Evolutionary conservation across 2,797 vertebrate genomes (phyloP).

Genomic region (Bufotes viridis): DNA sequence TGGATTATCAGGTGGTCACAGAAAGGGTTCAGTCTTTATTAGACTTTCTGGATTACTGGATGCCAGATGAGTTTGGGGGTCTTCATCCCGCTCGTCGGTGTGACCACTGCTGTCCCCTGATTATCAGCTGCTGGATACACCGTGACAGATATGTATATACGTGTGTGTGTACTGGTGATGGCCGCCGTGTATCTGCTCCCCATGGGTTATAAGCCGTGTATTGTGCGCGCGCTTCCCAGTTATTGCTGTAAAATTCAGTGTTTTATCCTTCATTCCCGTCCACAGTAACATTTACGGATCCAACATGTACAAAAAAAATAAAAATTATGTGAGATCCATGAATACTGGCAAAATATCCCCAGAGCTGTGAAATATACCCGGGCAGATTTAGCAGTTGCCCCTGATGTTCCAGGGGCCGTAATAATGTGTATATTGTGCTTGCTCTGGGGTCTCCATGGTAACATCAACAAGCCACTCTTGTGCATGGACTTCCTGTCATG

Average conservation of each 20-base stretch:
- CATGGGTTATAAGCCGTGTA: too few relatives aligned
- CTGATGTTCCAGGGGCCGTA: too few relatives aligned
- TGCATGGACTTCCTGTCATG: neutral
- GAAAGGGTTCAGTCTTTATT: too few relatives aligned
- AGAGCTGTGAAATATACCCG: neutral
- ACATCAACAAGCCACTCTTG: neutral
- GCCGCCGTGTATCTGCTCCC: conserved; percentile 1
- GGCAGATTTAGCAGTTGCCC: too few relatives aligned
- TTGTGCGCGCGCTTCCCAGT: too few relatives aligned
- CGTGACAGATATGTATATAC: neutral
- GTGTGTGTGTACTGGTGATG: conserved; percentile 1
- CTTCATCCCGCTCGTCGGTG: too few relatives aligned
- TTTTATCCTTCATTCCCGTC: too few relatives aligned
- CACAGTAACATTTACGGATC: too few relatives aligned
- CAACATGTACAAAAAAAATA: too few relatives aligned
- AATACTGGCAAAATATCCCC: too few relatives aligned
- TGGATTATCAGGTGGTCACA: neutral
- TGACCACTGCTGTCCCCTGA: neutral
- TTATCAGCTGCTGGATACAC: neutral
- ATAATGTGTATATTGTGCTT: neutral
- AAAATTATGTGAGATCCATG: too few relatives aligned
- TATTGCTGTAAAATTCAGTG: too few relatives aligned
- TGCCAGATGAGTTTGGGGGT: neutral
- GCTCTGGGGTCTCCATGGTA: neutral
- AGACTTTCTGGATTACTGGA: neutral